Evolutionary conservation across 2,797 vertebrate species (phyloP), one percentile per base, ranked within the genome.

Genomic region (Rhyacichthys aspro): DNA sequence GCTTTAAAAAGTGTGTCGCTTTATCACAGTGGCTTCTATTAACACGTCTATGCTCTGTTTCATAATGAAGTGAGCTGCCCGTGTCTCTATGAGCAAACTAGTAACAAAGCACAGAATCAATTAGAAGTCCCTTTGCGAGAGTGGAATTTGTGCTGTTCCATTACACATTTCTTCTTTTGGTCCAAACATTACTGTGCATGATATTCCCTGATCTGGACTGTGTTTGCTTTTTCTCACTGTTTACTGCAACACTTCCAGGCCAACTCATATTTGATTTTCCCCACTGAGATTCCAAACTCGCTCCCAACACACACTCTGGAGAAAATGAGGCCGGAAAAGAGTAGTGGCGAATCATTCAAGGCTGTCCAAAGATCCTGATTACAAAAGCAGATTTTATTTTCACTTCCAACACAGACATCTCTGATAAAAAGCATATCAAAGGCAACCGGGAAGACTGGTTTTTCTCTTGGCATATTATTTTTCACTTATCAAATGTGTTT

Each of bases 401-500:
- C 72, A 79, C 77, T 87, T 91, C 78, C 85, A 82, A 86, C 79
- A 76, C 72, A 85, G 79, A 84, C 75, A 85, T 86, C 80, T 76
- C 76, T 86, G 79, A 90, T 89, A 89, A 89, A 86, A 90, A 88
- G 79, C 62, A 72, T 78, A 84, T 89, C 84, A 88, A 72, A 89
- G 77, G 83, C 82, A 87, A 87, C 60, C 73, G 84, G 83, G 85
- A 83, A 77, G 74, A 78, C 87, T 90, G 84, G 11, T 90, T 92
- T 90, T 88, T 89, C 85, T 90, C 86, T 73, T 85, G 86, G 85
- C 86, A 81, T 88, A 88, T 89, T 85, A 88, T 90, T 91, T 92
- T 89, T 89, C 87, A 86, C 89, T 91, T 90, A 90, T 92, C 88
- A 87, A 89, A 90, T 83, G 76, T 78, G 84, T 86, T 88, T 89